A percentile compares a stretch with the other conserved stretches of the same genome.
Conservation (phyloP, 2,113 vertebrate species). For the Perca fluviatilis region DNA sequence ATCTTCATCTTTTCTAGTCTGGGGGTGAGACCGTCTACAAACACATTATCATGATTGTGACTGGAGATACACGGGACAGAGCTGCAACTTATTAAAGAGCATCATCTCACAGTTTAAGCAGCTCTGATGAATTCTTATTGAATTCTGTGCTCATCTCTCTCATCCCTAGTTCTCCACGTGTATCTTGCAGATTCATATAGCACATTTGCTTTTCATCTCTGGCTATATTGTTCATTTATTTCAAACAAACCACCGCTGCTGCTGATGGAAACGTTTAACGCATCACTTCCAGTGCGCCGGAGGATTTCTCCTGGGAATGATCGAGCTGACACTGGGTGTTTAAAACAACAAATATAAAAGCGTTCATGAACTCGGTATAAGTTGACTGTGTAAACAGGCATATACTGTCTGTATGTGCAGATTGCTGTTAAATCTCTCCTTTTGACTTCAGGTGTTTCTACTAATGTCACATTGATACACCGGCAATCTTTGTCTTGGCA, state of each 20-base stretch:
- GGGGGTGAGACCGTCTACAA: conserved; percentile 10
- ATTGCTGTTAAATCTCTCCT: not conserved
- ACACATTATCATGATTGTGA: conserved; percentile 41
- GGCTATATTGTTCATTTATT: conserved; percentile 58
- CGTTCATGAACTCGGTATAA: conserved; percentile 11
- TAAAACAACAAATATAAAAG: conserved; percentile 49
- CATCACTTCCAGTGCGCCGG: conserved; percentile 45
- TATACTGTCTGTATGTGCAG: conserved; percentile 5
- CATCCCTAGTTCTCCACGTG: conserved; percentile 29
- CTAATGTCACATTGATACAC: not conserved
- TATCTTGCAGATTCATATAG: conserved; percentile 50
- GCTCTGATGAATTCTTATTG: conserved; percentile 55
- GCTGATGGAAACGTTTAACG: conserved; percentile 57
- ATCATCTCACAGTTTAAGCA: conserved; percentile 46
- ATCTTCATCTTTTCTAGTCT: conserved; percentile 25
- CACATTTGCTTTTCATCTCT: conserved; percentile 53
- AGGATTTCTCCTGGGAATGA: conserved; percentile 52
- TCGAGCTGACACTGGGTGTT: conserved; percentile 22
- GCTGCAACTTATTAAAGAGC: conserved; percentile 24
- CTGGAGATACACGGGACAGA: conserved; percentile 4
- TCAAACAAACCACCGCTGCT: conserved; percentile 42
- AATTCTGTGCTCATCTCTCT: conserved; percentile 47
- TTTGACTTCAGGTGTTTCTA: not conserved
- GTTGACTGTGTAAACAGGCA: conserved; percentile 10
- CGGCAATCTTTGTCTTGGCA: not conserved